Evolutionary conservation across 1,140 invertebrate species (phyloP), one percentile per base, ranked within the genome.

Genomic region (Heliconius himera): DNA sequence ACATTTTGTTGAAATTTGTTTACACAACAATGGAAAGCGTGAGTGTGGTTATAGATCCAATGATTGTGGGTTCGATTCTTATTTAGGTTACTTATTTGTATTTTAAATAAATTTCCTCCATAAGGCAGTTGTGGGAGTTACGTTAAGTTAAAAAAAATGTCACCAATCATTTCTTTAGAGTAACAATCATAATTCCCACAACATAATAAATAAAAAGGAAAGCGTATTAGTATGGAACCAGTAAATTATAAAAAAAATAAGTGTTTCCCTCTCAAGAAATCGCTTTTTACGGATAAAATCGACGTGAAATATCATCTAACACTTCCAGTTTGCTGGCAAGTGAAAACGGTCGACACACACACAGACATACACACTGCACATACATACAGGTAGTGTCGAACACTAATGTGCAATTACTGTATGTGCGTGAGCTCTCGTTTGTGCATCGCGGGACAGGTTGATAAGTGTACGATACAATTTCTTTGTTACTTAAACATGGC

Each of bases 361-460:
- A 56, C 80, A 72, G 77, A 80, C 72, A 49, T 70, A 78, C 76
- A 80, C 33, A 46, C 0, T 13, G 41, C 41, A 46, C 13, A 46
- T 13, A 46, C 41, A 46, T 46, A 38, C 18, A 46, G 36, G 60
- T 16, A 51, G 41, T 80, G 13, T 8, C 33, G 41, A 13, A 51
- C 60, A 78, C 70, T 73, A 49, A 79, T 70, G n/a, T 83, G 78
- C 76, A 81, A 85, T 82, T 81, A 81, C 8, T 79, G 46, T 77
- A 82, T 82, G 78, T 85, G 82, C 33, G 80, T 78, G n/a, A 79
- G 77, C 82, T 84, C 83, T 82, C 82, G 66, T 85, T 85, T 83
- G 76, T 85, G 79, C 77, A 80, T 78, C 78, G 81, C 76, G 74
- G 75, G 74, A 74, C 79, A 79, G 71, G 81, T 82, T 80, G 78